Evolutionary conservation across 2,113 vertebrate species (phyloP), one percentile per base, ranked within the genome.

Genomic region (Chaenocephalus aceratus): DNA sequence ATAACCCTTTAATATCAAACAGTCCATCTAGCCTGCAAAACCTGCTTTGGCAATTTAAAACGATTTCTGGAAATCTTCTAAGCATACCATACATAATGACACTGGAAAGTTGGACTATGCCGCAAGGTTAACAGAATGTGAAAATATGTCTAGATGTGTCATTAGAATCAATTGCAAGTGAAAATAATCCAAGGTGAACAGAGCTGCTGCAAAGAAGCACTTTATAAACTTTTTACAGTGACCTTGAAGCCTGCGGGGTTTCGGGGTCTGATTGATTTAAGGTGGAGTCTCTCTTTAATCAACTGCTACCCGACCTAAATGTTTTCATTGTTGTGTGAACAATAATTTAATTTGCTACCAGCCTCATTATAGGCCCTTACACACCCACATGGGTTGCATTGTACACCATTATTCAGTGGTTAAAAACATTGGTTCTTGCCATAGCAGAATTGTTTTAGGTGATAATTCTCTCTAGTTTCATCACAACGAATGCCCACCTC

Each of bases 321-420:
- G 18, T 14, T 44, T 74, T 64, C 60, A 63, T 14, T 18, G 14
- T 30, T 44, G 13, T n/a, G 60, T 49, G n/a, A 48, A 23, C 41
- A 72, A 44, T 57, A n/a, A 41, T 49, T 44, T 13, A 9, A 69
- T 69, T 23, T 54, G 16, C 51, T 56, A 45, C 7, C 9, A 53
- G 10, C 14, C 46, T 11, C 21, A 30, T 58, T 71, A 45, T 6
- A 6, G 12, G n/a, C 1, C 12, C 21, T 26, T 5, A 23, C 23
- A 48, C 46, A 23, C 61, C 61, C 44, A 48, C 45, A 64, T 64
- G 62, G 21, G 62, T 48, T 45, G 23, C 45, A 64, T 64, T 12
- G n/a, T 8, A 8, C n/a, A 63, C 10, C 41, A 45, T 12, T 45
- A 63, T 13, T 41, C 36, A 45, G 60, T 10, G 12, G 56, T 30